phyloP scores from a whole-genome alignment of 1,140 invertebrate genomes.

The Zaprionus taronus region DNA sequence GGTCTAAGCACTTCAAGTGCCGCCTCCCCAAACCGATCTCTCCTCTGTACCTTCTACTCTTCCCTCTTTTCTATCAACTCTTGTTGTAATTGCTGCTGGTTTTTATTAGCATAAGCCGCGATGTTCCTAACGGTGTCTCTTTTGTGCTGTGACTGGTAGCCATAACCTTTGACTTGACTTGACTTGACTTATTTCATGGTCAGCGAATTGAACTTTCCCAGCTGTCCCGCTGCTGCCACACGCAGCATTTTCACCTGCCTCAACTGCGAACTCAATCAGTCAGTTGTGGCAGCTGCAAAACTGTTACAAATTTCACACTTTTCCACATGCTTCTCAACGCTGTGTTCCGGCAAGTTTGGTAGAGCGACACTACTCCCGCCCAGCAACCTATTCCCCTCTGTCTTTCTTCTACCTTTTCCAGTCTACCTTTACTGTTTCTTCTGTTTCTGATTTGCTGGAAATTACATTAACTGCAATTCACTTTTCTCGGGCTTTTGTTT shows the following conservation, averaged over 20 bases:
- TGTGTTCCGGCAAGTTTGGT: constrained; percentile 15
- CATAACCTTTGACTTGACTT: constrained; percentile 9
- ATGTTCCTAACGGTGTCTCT: constrained; percentile 19
- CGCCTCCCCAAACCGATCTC: constrained; percentile 16
- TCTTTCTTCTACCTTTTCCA: constrained; percentile 4
- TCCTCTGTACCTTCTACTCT: background rate
- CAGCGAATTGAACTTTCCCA: constrained; percentile 30
- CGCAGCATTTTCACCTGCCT: constrained; percentile 35
- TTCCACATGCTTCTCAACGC: background rate
- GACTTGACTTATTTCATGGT: constrained; percentile 35
- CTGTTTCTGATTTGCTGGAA: constrained; percentile 63
- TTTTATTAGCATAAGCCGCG: constrained; percentile 26
- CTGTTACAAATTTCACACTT: constrained; percentile 42
- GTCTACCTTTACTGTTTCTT: background rate
- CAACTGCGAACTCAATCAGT: constrained; percentile 2
- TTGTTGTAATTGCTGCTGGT: constrained; percentile 34
- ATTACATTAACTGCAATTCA: constrained; percentile 78
- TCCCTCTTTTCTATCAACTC: background rate
- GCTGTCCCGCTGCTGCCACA: constrained; percentile 18
- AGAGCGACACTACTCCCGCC: background rate
- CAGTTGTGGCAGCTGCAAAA: constrained; percentile 34
- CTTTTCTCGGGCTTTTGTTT: constrained; percentile 57
- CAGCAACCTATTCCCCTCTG: too few relatives aligned
- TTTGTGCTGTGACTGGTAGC: background rate
- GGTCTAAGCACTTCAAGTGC: constrained; percentile 50